Evolutionary conservation across 2,797 vertebrate genomes (phyloP).

Genomic region (Sebastes matsubarae): DNA sequence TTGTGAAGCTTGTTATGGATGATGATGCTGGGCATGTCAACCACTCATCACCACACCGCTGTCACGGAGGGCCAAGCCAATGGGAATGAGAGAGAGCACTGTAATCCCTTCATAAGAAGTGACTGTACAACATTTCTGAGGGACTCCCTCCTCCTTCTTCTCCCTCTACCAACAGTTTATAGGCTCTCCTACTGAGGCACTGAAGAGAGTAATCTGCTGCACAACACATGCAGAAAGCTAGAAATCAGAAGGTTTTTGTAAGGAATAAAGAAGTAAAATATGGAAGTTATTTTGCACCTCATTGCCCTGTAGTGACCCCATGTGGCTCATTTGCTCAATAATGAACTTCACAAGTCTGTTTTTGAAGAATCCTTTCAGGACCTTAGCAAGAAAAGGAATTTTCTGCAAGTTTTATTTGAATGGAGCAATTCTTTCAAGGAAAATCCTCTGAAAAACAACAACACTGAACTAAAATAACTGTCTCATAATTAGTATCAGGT

Average conservation of each 20-base stretch:
- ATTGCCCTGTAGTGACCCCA: not conserved
- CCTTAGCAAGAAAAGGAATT: too few relatives aligned
- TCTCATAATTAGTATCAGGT: not conserved
- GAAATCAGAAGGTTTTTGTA: not conserved
- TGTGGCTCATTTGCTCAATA: constrained; percentile 1
- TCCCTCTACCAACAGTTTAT: constrained; percentile 12
- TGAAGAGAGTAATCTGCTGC: constrained; percentile 7
- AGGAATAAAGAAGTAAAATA: not conserved
- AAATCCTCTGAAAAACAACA: not conserved
- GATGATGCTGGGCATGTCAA: constrained; percentile 67
- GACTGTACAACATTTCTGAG: constrained; percentile 57
- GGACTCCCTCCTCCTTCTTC: constrained; percentile 37
- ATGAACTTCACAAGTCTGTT: not conserved
- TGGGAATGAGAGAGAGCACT: constrained; percentile 58
- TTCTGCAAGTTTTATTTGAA: not conserved
- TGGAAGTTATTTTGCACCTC: not conserved
- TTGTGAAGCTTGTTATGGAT: constrained; percentile 70
- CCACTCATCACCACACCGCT: constrained; percentile 62
- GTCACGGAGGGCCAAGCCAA: constrained; percentile 71
- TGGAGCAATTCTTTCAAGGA: not conserved
- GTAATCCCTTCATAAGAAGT: constrained; percentile 73
- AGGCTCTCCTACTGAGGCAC: constrained; percentile 21
- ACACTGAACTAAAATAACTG: not conserved
- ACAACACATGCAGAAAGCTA: not conserved
- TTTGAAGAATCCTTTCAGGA: not conserved